Evolutionary conservation across 1,140 invertebrate genomes (phyloP).

Genomic region (Caenorhabditis inopinata): DNA sequence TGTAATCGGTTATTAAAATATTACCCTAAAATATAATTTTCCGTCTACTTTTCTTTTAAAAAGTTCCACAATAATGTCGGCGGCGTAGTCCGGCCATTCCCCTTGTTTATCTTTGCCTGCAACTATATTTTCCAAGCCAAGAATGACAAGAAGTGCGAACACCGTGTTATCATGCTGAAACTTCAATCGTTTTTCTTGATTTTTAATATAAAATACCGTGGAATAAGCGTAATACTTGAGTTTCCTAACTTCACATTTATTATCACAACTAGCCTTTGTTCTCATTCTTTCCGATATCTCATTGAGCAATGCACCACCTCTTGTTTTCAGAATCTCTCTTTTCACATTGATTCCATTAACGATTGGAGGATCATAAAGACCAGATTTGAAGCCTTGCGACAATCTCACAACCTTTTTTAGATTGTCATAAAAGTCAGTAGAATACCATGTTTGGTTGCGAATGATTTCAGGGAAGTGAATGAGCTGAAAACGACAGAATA

Average conservation of each 20-base stretch:
- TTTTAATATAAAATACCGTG: neutral
- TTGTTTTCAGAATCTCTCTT: neutral
- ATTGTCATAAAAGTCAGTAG: neutral
- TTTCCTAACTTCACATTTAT: neutral
- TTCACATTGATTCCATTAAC: constrained; percentile 5
- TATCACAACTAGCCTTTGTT: neutral
- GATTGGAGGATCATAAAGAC: constrained; percentile 11
- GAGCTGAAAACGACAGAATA: neutral
- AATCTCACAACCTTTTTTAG: neutral
- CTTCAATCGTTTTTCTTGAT: neutral
- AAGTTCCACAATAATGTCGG: neutral
- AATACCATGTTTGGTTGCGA: neutral
- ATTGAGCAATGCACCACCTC: neutral
- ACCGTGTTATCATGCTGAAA: constrained; percentile 12
- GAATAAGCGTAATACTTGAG: constrained; percentile 6
- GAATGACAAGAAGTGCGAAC: neutral
- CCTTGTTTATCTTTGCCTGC: neutral
- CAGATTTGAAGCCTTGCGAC: neutral
- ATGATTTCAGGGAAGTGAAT: neutral
- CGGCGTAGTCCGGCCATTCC: neutral
- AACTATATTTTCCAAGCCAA: neutral
- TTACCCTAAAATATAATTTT: neutral
- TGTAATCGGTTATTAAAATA: neutral
- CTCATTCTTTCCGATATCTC: neutral
- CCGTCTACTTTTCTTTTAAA: neutral